Conservation (phyloP, 2,888 invertebrate genomes). For the Tanaodytes sp. region DNA sequence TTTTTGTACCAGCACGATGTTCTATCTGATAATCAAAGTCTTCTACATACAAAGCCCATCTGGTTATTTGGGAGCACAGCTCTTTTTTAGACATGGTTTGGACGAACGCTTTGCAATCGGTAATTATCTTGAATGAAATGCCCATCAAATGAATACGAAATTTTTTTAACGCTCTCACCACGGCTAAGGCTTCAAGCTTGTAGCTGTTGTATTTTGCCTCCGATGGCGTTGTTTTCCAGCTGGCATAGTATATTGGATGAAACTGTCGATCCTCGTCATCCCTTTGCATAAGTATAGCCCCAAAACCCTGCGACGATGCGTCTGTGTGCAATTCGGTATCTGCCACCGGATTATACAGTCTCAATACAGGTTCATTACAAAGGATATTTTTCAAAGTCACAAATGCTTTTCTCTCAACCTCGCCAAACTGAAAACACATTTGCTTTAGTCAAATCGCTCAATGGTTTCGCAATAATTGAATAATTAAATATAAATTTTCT, state of each 20-base stretch:
- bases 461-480: constrained; percentile 1
- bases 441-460: background rate
- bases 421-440: background rate
- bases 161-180: constrained; percentile 1
- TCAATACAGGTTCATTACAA: constrained; percentile 4
- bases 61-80: background rate
- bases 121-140: background rate
- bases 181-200: background rate
- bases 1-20: background rate
- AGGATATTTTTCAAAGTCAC: background rate
- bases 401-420: background rate
- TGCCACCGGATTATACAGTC: no score
- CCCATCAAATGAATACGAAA: background rate
- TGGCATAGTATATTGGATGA: background rate
- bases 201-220: constrained; percentile 4
- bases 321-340: constrained; percentile 7
- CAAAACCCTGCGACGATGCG: background rate
- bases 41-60: background rate
- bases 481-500: background rate
- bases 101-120: background rate
- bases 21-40: background rate
- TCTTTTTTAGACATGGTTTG: constrained; percentile 1
- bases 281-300: background rate
- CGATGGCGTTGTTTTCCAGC: constrained; percentile 8
- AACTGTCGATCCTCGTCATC: background rate